Evolutionary conservation across 2,797 vertebrate genomes (phyloP).

Genomic region (Phoeniculus purpureus): DNA sequence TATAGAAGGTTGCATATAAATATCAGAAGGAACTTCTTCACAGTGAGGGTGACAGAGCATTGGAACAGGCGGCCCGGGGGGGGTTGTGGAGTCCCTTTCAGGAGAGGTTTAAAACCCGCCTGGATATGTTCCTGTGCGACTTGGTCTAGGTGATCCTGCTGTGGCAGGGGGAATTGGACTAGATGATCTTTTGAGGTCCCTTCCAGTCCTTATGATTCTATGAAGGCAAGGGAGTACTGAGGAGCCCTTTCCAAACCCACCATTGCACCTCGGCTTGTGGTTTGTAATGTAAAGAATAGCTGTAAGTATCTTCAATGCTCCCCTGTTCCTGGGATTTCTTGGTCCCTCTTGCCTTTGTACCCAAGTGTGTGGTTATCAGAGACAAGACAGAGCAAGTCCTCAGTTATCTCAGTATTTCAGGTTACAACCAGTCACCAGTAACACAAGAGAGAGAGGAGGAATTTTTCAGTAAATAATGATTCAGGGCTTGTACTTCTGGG

Average conservation of each 20-base stretch:
- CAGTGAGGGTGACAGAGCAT: no score
- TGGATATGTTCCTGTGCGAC: no score
- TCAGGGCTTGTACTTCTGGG: neutral
- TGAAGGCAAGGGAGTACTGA: neutral
- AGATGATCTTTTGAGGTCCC: no score
- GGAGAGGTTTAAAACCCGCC: no score
- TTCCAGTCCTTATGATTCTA: no score
- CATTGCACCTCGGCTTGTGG: neutral
- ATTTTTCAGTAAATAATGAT: neutral
- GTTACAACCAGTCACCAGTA: neutral
- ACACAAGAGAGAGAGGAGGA: neutral
- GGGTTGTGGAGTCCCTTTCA: no score
- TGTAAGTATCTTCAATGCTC: neutral
- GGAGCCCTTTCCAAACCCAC: neutral
- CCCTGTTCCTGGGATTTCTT: neutral
- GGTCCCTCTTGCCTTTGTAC: neutral
- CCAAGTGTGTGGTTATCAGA: accelerated
- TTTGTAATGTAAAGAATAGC: neutral
- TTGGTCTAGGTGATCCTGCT: no score
- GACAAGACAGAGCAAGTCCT: accelerated
- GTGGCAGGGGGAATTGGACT: no score
- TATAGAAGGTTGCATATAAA: no score
- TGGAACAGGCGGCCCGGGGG: no score
- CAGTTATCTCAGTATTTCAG: accelerated
- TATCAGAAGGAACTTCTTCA: no score